Base-by-base conservation (phyloP, 2,888 invertebrate genomes). In the Sarcophaga variegata region DNA sequence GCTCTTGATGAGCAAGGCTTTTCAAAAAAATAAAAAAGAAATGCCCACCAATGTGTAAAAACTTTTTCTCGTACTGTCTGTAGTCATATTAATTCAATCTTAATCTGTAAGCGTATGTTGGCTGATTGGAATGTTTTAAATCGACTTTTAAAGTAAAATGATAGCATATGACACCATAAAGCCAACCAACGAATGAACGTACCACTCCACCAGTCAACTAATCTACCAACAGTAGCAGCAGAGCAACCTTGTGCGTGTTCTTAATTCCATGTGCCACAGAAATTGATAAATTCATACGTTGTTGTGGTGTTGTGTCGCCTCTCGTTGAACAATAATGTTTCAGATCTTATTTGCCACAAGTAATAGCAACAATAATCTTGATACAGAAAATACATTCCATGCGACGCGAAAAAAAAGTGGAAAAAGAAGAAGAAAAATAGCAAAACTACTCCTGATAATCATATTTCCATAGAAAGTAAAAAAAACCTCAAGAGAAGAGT, bases 331-430 rank as follows among this genome's bases (percentile, higher is more conserved):
- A 77, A 79, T 80, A 70, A 27, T 69, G 79, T 37, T 71, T 84
- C 63, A 79, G 63, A 86, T 82, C 75, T 81, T 63, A 59, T 64
- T 75, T 82, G 79, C 80, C 76, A 77, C 75, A 66, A 72, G 80
- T 86, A 71, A 82, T 83, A 66, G 27, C 54, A 54, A 64, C 69
- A 72, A 76, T 72, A 72, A 80, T 69, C 79, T 63, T 22, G 25
- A 64, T 49, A 64, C 54, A 54, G 12, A 14, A 14, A 14, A 17
- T 54, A 54, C 17, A 54, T 54, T 54, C 4, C 12, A 54, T 17
- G 17, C 1, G 17, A 54, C 17, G 12, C 54, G 12, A 14, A 54
- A 0, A 49, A 11, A 49, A 54, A 14, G 54, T 14, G 17, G 4
- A 54, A 5, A 54, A 54, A 4, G 5, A 4, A 4, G 4, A 49